Evolutionary conservation across 2,888 invertebrate species (phyloP), one percentile per base, ranked within the genome.

Genomic region (Tanytarsus gracilentus): DNA sequence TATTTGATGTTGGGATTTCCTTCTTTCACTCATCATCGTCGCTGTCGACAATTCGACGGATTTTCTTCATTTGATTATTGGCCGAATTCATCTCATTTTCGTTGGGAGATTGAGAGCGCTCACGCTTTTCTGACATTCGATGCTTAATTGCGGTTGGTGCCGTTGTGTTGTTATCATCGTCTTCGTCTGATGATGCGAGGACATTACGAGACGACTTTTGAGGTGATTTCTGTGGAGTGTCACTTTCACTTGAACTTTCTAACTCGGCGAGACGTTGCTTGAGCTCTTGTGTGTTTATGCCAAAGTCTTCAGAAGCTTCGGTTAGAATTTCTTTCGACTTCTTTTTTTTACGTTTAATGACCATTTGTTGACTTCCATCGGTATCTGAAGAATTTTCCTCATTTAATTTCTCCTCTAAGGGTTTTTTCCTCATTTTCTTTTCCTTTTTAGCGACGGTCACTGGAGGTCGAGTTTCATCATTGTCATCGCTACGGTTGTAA

Each of bases 211-310:
- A n/a, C n/a, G n/a, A n/a, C n/a, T n/a, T n/a, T n/a, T n/a, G n/a
- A n/a, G n/a, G n/a, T n/a, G n/a, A n/a, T n/a, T 65, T 65, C 7
- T 66, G n/a, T n/a, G n/a, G n/a, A n/a, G n/a, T n/a, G n/a, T n/a
- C n/a, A n/a, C n/a, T n/a, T n/a, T n/a, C 65, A 50, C 66, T 67
- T 16, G 65, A 66, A 61, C 65, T 70, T 49, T 64, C 63, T 44
- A 73, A 65, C 61, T 72, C 72, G 8, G 68, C 67, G 48, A 74
- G 66, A 30, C 73, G 69, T 61, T 69, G 67, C 9, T 70, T 70
- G 65, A 71, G 70, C 65, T 70, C 70, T 63, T 73, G 71, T 29
- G 74, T 71, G 65, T 72, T 72, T 56, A 73, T 71, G 66, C 72
- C 68, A 48, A 68, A 65, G 64, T 69, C 71, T 65, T 69, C 67